These are phyloP conservation scores for Castor canadensis DNA, from an alignment of 2,113 vertebrate species.

Conservation along the genomic window DNA sequence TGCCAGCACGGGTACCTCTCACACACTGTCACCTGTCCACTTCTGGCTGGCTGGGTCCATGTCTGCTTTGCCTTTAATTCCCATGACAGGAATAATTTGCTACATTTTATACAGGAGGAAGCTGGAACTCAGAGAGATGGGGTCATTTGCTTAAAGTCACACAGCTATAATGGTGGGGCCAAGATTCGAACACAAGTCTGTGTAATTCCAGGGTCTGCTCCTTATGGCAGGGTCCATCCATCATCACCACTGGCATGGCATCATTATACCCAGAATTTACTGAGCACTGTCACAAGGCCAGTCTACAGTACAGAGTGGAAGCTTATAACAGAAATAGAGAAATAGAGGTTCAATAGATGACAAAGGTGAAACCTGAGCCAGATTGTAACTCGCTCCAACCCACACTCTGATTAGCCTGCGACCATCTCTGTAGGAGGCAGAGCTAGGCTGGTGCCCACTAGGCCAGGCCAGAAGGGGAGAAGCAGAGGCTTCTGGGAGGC, in stretches of 20 bases:
- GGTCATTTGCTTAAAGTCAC: slow-evolving; percentile 5
- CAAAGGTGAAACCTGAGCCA: background rate
- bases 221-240: background rate
- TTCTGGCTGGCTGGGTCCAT: background rate
- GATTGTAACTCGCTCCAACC: rapidly evolving
- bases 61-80: background rate
- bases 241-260: background rate
- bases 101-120: background rate
- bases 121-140: background rate
- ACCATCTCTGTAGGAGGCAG: background rate
- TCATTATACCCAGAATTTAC: background rate
- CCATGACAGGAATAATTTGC: background rate
- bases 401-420: background rate
- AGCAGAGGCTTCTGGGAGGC: background rate
- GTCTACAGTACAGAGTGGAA: background rate
- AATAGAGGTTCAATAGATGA: background rate
- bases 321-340: background rate
- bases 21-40: too few species aligned
- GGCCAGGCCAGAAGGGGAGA: background rate
- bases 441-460: background rate
- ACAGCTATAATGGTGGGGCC: background rate
- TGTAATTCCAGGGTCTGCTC: background rate
- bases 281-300: background rate
- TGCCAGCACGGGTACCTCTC: too few species aligned
- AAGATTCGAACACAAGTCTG: background rate